Conservation (phyloP, 2,113 vertebrate genomes). For the Vombatus ursinus region DNA sequence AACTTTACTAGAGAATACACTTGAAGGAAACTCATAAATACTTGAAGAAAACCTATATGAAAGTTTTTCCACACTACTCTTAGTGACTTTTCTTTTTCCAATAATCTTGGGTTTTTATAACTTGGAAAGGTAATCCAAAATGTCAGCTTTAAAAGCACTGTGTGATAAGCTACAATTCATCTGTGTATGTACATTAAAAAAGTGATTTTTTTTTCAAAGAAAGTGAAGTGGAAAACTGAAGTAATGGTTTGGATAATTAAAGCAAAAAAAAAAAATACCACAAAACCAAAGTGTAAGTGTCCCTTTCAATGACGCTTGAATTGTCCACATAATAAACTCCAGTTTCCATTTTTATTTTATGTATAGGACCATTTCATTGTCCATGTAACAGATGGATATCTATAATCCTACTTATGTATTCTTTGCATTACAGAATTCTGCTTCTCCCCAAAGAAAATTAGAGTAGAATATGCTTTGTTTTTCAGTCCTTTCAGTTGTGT, state of each 20-base stretch:
- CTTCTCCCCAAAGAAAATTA: neutral
- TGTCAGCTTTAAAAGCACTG: neutral
- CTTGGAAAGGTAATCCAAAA: conserved; percentile 24
- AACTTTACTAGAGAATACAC: conserved; percentile 15
- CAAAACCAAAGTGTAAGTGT: neutral
- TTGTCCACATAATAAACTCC: neutral
- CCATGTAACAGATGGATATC: neutral
- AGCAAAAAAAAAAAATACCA: neutral
- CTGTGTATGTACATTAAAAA: conserved; percentile 17
- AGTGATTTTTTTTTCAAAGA: neutral
- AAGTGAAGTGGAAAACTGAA: neutral
- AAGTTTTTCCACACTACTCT: conserved; percentile 39
- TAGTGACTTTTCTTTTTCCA: conserved; percentile 12
- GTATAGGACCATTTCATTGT: neutral
- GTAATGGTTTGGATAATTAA: neutral
- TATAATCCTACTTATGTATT: neutral
- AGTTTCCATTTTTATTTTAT: neutral
- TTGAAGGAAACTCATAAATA: conserved; percentile 64
- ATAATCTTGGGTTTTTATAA: conserved; percentile 40
- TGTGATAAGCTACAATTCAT: neutral
- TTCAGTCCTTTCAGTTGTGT: too few species aligned
- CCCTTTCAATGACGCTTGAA: neutral
- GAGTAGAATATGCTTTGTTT: neutral
- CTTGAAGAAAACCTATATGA: conserved; percentile 24
- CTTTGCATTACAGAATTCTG: neutral